A percentile compares a stretch with the other conserved stretches of the same genome.
Evolutionary conservation across 2,797 vertebrate species (phyloP).

Genomic region (Tinamus major): DNA sequence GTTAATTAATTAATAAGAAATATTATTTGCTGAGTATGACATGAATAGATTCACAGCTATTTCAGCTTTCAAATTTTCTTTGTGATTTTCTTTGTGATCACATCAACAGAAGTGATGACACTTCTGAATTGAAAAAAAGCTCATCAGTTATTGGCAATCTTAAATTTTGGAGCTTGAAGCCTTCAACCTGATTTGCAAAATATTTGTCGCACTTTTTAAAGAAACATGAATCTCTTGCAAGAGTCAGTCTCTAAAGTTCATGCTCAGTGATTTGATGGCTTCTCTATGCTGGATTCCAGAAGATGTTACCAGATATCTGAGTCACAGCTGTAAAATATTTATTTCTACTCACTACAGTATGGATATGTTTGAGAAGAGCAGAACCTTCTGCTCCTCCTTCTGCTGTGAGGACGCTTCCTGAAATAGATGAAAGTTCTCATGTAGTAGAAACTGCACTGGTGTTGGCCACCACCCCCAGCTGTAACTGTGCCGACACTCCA

Average conservation of each 20-base stretch:
- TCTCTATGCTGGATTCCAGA: background rate
- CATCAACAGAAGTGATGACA: background rate
- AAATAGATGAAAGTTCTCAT: background rate
- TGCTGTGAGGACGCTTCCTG: background rate
- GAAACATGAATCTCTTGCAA: background rate
- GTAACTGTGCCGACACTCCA: background rate
- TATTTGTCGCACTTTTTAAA: background rate
- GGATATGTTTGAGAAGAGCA: background rate
- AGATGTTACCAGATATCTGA: background rate
- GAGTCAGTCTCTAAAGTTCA: background rate
- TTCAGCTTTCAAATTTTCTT: background rate
- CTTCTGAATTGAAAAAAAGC: background rate
- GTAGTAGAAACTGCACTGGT: background rate
- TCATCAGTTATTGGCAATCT: background rate
- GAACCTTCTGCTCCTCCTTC: background rate
- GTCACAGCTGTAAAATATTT: background rate
- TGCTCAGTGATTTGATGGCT: background rate
- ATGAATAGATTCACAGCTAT: no score
- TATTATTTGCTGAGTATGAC: background rate
- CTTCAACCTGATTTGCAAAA: background rate
- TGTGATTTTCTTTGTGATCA: background rate
- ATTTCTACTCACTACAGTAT: background rate
- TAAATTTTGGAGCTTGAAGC: background rate
- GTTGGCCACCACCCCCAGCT: background rate
- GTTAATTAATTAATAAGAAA: background rate